Evolutionary conservation across 2,113 vertebrate species (phyloP), one percentile per base, ranked within the genome.

Genomic region (Gambusia holbrooki): DNA sequence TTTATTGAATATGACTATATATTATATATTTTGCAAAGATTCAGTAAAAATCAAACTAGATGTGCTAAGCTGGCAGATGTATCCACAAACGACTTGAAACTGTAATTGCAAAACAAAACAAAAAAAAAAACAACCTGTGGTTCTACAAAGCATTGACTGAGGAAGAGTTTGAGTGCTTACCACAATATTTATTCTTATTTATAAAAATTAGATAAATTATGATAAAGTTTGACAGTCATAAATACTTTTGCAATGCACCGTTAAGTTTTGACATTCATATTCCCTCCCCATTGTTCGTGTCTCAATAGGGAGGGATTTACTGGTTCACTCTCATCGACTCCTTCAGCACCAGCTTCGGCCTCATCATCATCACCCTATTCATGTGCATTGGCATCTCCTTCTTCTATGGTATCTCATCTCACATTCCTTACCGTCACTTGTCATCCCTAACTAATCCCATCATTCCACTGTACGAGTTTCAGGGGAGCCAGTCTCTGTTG

Each of bases 241-340:
- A 58, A 25, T n/a, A 10, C 51, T 10, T 58, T 9, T 58, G 22
- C 19, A n/a, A n/a, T 9, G 22, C 51, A 58, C 9, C 25, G 22
- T n/a, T n/a, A 25, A 8, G 25, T n/a, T 22, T 58, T 71, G 32
- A 70, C 6, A 51, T 66, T 81, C 69, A 81, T 27, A 73, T 81
- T 48, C 11, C 32, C n/a, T 28, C 14, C 15, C 0, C 69, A 42
- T 62, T 48, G 48, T 76, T 15, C 85, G 66, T 91, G 73, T 90
- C 54, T 82, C 78, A 73, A 70, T 88, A 96, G 95, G 95, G 95
- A 73, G 95, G 95, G n/a, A 96, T 96, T 87, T 96, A 95, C 92
- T 96, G 95, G 95, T 95, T 96, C 89, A 96, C 95, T 45, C 94
- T 96, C 87, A 95, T 96, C 75, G 95, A 96, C 87, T 93, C 95